Evolutionary conservation across 2,797 vertebrate genomes (phyloP).

Genomic region (Clarias platycephalus): DNA sequence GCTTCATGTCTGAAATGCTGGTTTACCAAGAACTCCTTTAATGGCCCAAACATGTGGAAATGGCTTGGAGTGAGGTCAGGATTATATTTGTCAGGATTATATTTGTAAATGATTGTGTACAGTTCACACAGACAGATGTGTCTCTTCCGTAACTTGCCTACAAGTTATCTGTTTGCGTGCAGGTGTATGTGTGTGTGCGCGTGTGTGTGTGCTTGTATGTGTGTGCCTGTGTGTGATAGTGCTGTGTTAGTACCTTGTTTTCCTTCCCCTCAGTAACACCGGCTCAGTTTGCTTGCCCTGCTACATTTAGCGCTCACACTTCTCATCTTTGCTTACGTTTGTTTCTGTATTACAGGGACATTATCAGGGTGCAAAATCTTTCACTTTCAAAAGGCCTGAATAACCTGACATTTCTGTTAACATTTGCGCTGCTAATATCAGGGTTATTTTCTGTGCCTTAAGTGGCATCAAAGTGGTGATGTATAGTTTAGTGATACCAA

Average conservation of each 20-base stretch:
- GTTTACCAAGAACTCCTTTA: no score
- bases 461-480: background rate
- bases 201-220: background rate
- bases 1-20: no score
- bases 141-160: no score
- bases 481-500: background rate
- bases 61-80: no score
- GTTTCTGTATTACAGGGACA: background rate
- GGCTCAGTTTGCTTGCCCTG: constrained; percentile 16
- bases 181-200: background rate
- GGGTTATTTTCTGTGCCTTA: background rate
- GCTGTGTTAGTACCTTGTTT: constrained; percentile 30
- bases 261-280: constrained; percentile 32
- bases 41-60: no score
- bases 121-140: no score
- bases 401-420: background rate
- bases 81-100: no score
- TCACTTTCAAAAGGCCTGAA: constrained; percentile 4
- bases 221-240: background rate
- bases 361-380: constrained; percentile 1
- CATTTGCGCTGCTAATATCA: background rate
- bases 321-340: constrained; percentile 11
- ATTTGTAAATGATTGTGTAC: no score
- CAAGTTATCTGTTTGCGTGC: background rate
- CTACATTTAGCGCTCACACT: constrained; percentile 32